Base-by-base conservation (phyloP, 2,797 vertebrate species). In the Glossophaga mutica region DNA sequence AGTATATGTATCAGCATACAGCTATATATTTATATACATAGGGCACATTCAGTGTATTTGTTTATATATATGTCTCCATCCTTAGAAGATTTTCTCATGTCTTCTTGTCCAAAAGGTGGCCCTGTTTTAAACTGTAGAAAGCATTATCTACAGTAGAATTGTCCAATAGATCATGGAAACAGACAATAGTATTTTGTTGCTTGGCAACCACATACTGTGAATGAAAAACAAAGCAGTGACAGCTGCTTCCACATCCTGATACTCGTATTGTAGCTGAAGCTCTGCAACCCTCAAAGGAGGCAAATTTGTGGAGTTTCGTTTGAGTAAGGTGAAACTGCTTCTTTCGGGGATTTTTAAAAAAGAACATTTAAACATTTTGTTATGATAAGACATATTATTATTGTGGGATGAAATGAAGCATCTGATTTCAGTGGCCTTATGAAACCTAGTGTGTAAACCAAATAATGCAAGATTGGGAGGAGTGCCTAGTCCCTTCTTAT, bases 151-250 rank as follows among this genome's bases (percentile, higher is more conserved):
- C 89, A 96, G 93, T 95, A 96, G 96, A 98, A 96, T 93, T 96
- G 96, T 95, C 98, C 98, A 95, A 98, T 98, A 98, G 98, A 98
- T 98, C 98, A 98, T 97, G 96, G 97, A 98, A 98, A 98, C 98
- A 98, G 98, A 98, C 98, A 98, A 98, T 98, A 98, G 98, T 98
- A 98, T 98, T 98, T 98, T 98, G 98, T 98, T 98, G 98, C 98
- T 97, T 98, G 98, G 98, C 98, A 98, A 98, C 98, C 98, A 97
- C 98, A 97, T 98, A 94, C 98, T 98, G 98, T 92, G 98, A 98
- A 97, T 97, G 97, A 98, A 98, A 98, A 98, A 98, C 97, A 98
- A 98, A 98, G 97, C 94, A 10, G 50, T 97, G 97, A 97, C 97
- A 97, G 96, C 97, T 98, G 97, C 97, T 97, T 97, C 88, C 90